A percentile compares a stretch with the other conserved stretches of the same genome.
phyloP scores from a whole-genome alignment of 2,888 invertebrate species.

The Crepidodera aurea region DNA sequence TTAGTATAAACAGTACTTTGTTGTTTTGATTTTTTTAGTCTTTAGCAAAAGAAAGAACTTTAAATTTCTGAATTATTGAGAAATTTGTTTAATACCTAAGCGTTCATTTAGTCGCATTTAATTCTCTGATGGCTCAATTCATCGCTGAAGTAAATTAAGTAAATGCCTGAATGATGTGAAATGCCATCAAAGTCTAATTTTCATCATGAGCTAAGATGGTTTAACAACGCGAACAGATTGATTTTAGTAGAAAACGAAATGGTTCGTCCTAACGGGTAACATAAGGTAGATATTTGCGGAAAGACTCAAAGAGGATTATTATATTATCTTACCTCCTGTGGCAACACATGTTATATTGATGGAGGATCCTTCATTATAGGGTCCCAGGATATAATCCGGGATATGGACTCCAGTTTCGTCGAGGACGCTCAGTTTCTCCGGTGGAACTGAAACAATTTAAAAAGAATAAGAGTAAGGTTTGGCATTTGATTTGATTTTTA shows the following conservation, averaged over 20 bases:
- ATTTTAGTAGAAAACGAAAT: constrained; percentile 15
- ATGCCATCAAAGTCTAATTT: constrained; percentile 11
- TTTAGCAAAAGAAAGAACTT: no score
- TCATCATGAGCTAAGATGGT: constrained; percentile 12
- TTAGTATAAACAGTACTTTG: no score
- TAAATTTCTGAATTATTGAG: no score
- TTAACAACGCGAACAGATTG: constrained; percentile 27
- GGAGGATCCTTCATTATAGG: constrained; percentile 84
- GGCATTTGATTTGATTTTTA: background rate
- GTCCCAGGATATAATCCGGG: constrained; percentile 79
- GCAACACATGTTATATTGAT: constrained; percentile 86
- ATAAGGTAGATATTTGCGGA: constrained; percentile 34
- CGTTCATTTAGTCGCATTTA: no score
- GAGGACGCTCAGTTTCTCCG: constrained; percentile 80
- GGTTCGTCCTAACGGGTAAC: constrained; percentile 8
- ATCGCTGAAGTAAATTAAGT: background rate
- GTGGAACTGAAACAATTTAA: constrained; percentile 71
- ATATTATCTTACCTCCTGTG: constrained; percentile 75
- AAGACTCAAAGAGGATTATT: constrained; percentile 41
- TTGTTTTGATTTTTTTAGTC: no score
- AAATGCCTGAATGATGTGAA: constrained; percentile 12
- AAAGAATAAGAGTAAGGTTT: background rate
- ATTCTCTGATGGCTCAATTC: background rate
- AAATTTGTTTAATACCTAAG: no score
- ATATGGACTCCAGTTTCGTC: constrained; percentile 81